Conservation (phyloP, 2,113 vertebrate genomes). For the Aviceda subcristata region DNA sequence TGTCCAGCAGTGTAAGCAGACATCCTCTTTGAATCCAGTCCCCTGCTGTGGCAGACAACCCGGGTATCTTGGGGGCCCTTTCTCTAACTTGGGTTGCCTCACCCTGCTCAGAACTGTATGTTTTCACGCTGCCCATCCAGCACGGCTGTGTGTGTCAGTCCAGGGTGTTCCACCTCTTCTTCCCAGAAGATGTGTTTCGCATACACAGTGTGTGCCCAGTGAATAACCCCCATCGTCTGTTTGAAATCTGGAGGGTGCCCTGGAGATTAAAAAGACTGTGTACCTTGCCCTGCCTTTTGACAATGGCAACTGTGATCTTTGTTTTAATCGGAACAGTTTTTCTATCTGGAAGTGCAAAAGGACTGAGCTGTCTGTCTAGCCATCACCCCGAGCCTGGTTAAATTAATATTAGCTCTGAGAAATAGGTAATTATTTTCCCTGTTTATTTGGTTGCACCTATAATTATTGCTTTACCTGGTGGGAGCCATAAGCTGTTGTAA, state of each 20-base stretch:
- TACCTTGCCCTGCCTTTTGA: background rate
- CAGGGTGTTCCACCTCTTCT: background rate
- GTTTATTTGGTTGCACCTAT: constrained; percentile 71
- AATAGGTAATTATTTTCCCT: constrained; percentile 64
- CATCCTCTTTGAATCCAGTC: background rate
- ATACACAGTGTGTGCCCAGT: background rate
- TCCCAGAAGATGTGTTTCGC: background rate
- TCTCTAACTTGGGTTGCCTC: background rate
- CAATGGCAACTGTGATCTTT: background rate
- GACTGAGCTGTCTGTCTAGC: constrained; percentile 33
- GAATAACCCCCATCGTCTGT: background rate
- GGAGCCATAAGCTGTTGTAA: constrained; percentile 73
- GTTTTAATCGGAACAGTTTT: background rate
- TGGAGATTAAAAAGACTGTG: background rate
- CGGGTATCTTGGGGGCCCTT: background rate
- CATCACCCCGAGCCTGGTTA: constrained; percentile 50
- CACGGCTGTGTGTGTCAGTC: background rate
- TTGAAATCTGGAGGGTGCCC: background rate
- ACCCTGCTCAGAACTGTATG: background rate
- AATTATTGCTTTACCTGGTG: constrained; percentile 72
- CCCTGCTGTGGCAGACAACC: background rate
- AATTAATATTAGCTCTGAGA: constrained; percentile 72
- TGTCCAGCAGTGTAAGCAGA: background rate
- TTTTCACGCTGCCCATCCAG: background rate
- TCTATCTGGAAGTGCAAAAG: background rate